phyloP scores from a whole-genome alignment of 2,113 vertebrate genomes.

The Ailuropoda melanoleuca region DNA sequence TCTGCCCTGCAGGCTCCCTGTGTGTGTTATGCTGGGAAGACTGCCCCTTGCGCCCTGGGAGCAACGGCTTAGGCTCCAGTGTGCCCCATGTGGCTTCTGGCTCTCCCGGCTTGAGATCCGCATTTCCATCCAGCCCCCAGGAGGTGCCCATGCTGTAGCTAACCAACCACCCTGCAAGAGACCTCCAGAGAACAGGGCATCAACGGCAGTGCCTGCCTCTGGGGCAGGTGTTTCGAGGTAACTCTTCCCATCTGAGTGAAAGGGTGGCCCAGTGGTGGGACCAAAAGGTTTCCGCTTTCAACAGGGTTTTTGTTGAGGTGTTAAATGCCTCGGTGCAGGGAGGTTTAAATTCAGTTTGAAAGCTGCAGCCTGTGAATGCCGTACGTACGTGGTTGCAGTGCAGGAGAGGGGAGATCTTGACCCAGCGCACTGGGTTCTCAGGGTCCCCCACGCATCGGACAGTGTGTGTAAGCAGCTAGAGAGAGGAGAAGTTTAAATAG shows the following conservation, averaged over 20 bases:
- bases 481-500: not conserved
- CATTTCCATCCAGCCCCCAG: not conserved
- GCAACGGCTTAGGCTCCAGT: not conserved
- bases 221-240: not conserved
- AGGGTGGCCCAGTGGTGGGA: not conserved
- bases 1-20: not conserved
- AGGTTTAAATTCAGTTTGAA: not conserved
- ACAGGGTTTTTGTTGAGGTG: not conserved
- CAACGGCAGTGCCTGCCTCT: accelerated
- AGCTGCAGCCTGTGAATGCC: not conserved
- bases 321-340: not conserved
- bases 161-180: not conserved
- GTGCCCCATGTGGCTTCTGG: not conserved
- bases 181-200: not conserved
- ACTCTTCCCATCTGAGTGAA: not conserved
- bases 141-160: not conserved
- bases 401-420: not conserved
- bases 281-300: not conserved
- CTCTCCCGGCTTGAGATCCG: not conserved
- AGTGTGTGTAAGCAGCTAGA: not conserved
- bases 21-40: not conserved
- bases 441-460: not conserved
- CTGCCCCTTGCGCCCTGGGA: not conserved
- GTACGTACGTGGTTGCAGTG: accelerated
- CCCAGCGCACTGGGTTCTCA: not conserved